These are phyloP conservation scores for Chlamydotis undulata DNA, from an alignment of 2,113 vertebrate genomes.

Conservation along the genomic window DNA sequence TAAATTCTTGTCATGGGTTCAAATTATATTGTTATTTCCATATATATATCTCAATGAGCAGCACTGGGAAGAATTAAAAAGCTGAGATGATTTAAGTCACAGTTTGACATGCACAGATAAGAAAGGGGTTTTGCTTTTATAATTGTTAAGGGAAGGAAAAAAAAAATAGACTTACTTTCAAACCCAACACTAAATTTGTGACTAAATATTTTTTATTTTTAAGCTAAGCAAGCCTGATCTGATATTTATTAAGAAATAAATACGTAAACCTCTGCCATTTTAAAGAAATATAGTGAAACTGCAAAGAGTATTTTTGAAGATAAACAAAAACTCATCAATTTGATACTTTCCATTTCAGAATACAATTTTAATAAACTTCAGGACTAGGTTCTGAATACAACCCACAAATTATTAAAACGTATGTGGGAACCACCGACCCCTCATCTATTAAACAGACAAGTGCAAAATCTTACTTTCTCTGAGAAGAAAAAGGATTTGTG, in stretches of 20 bases:
- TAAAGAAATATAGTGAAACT: neutral
- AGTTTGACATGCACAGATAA: neutral
- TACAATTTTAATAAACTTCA: neutral
- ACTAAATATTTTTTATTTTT: neutral
- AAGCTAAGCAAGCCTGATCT: neutral
- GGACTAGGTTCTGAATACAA: neutral
- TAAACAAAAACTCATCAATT: neutral
- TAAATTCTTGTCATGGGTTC: neutral
- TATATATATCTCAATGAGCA: neutral
- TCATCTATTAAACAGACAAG: neutral
- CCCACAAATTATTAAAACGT: neutral
- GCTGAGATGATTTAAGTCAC: neutral
- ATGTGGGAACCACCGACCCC: neutral
- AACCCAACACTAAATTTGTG: neutral
- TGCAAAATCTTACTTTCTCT: neutral
- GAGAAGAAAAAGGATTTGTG: neutral
- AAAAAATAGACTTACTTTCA: neutral
- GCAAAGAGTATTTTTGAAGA: neutral
- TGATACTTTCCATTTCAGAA: neutral
- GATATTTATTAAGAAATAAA: neutral
- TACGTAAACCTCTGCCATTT: neutral
- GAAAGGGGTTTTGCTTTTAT: neutral
- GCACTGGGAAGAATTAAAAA: neutral
- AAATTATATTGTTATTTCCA: neutral
- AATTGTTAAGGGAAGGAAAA: neutral